Percentiles rank a stretch among this genome's conserved stretches.
These are phyloP conservation scores for Erebia palarica DNA, from an alignment of 2,888 invertebrate genomes.

Conservation along the genomic window DNA sequence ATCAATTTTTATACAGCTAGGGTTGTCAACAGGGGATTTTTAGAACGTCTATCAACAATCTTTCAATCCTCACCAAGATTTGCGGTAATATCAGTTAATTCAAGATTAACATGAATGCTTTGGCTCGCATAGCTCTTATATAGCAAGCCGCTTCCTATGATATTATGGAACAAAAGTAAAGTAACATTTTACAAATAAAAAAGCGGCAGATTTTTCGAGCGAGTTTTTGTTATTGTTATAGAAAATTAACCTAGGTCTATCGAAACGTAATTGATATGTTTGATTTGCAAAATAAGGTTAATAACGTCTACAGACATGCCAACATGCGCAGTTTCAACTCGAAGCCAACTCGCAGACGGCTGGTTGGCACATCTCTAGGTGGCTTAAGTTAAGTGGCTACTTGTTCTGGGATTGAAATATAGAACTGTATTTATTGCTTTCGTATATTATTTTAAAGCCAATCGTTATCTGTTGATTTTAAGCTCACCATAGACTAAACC, in stretches of 20 bases:
- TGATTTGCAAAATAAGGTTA: slow-evolving; percentile 37
- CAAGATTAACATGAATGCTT: slow-evolving; percentile 14
- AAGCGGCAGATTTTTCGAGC: slow-evolving; percentile 49
- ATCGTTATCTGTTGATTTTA: slow-evolving; percentile 23
- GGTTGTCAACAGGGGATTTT: background rate
- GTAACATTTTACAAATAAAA: slow-evolving; percentile 49
- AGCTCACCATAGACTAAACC: slow-evolving; percentile 25
- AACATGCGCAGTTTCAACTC: background rate
- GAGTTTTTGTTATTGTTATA: slow-evolving; percentile 39
- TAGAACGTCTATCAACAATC: background rate
- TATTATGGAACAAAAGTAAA: slow-evolving; percentile 77
- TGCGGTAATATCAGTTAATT: background rate
- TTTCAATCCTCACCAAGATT: background rate
- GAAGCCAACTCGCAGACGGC: background rate
- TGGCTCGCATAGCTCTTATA: background rate
- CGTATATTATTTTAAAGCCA: slow-evolving; percentile 45
- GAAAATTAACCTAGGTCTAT: slow-evolving; percentile 45
- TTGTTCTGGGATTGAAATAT: slow-evolving; percentile 47
- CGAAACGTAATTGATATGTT: slow-evolving; percentile 65
- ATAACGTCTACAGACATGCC: slow-evolving; percentile 16
- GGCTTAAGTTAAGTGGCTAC: slow-evolving; percentile 23
- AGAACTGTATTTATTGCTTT: slow-evolving; percentile 51
- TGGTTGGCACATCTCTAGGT: slow-evolving; percentile 13
- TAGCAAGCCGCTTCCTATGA: slow-evolving; percentile 37
- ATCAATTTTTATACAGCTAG: background rate